Conservation (phyloP, 2,888 invertebrate species). For the Drosophila mettleri region DNA sequence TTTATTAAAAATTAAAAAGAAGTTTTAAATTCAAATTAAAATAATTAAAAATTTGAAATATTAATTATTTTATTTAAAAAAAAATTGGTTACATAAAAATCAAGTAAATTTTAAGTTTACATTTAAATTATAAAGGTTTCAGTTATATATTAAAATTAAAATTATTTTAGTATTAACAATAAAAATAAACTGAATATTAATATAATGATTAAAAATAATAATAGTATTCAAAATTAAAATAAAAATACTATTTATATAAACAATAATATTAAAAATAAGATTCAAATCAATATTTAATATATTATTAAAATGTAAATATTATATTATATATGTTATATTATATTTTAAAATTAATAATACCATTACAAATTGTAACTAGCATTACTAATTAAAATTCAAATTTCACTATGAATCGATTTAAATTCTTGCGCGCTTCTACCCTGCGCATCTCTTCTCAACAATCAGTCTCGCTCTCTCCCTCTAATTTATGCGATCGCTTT, state of each 20-base stretch:
- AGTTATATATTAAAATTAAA: too few species aligned
- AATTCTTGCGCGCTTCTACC: neutral
- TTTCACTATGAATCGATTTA: neutral
- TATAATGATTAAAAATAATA: too few species aligned
- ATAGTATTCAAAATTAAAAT: too few species aligned
- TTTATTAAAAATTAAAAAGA: neutral
- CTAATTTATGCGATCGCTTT: slow-evolving; percentile 8
- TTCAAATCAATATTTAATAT: too few species aligned
- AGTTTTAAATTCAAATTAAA: neutral
- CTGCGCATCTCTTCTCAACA: neutral
- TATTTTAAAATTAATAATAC: too few species aligned
- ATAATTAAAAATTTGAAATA: neutral
- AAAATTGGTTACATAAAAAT: neutral
- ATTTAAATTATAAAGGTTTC: neutral
- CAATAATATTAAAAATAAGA: too few species aligned
- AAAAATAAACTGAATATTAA: too few species aligned
- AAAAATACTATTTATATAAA: too few species aligned
- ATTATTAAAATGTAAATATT: too few species aligned
- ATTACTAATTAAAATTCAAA: neutral
- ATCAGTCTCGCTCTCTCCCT: neutral
- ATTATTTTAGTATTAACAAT: too few species aligned
- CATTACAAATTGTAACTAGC: too few species aligned
- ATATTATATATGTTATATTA: too few species aligned
- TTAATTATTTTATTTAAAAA: neutral
- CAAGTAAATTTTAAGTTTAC: neutral